These are phyloP conservation scores for Drosophila paramelanica DNA, from an alignment of 2,888 invertebrate species.

Conservation along the genomic window DNA sequence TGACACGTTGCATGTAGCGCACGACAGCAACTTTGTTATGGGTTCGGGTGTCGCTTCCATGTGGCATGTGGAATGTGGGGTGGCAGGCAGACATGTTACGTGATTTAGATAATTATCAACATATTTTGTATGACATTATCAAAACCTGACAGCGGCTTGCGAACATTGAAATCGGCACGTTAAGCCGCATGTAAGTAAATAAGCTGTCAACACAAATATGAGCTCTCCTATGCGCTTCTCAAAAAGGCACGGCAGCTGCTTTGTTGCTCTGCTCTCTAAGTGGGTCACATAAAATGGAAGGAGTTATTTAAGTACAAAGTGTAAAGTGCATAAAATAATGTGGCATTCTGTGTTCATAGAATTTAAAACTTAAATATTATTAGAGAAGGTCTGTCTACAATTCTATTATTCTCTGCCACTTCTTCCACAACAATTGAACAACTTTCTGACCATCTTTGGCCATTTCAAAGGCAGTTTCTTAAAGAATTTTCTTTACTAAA, in stretches of 20 bases:
- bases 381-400: too few relatives aligned
- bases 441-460: too few relatives aligned
- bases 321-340: too few relatives aligned
- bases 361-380: too few relatives aligned
- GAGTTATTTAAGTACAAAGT: neutral
- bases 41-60: neutral
- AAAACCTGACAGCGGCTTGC: constrained; percentile 8
- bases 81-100: constrained; percentile 35
- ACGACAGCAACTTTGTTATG: constrained; percentile 45
- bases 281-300: neutral
- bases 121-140: constrained; percentile 57
- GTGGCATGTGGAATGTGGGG: neutral
- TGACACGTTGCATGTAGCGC: constrained; percentile 57
- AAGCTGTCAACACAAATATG: constrained; percentile 26
- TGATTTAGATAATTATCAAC: constrained; percentile 68
- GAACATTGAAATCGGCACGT: constrained; percentile 9
- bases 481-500: neutral
- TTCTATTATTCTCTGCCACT: too few relatives aligned
- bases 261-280: too few relatives aligned
- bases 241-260: neutral
- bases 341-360: too few relatives aligned
- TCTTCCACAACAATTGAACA: neutral
- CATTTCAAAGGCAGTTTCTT: neutral
- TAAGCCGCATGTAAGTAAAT: constrained; percentile 19
- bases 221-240: constrained; percentile 8